phyloP scores from a whole-genome alignment of 1,140 invertebrate species.

The Drosophila ercepeae region DNA sequence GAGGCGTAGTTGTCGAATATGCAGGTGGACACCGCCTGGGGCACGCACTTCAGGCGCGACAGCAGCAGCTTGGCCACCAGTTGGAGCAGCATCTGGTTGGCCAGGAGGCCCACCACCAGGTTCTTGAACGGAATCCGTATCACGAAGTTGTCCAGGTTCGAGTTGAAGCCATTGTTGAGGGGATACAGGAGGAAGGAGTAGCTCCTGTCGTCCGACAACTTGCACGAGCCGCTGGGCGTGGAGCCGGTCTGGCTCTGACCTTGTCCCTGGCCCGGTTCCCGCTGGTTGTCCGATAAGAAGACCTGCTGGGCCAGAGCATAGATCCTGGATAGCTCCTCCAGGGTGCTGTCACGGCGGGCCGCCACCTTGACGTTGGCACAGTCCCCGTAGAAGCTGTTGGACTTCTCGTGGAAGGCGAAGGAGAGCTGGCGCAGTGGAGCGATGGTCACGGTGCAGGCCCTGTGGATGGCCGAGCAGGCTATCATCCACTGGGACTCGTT shows the following conservation, averaged over 20 bases:
- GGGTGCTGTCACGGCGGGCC: slow-evolving; percentile 92
- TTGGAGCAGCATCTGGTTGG: slow-evolving; percentile 96
- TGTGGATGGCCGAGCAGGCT: slow-evolving; percentile 90
- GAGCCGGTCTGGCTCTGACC: slow-evolving; percentile 3
- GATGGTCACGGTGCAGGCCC: slow-evolving; percentile 92
- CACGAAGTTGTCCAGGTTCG: slow-evolving; percentile 91
- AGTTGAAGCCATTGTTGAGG: slow-evolving; percentile 88
- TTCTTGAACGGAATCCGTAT: slow-evolving; percentile 93
- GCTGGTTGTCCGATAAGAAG: slow-evolving; percentile 86
- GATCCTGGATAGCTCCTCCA: slow-evolving; percentile 91
- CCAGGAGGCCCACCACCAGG: slow-evolving; percentile 93
- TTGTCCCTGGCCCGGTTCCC: slow-evolving; percentile 60
- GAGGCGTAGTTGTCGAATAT: slow-evolving; percentile 80
- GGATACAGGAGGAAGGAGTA: slow-evolving; percentile 96
- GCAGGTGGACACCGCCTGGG: slow-evolving; percentile 81
- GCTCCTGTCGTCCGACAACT: slow-evolving; percentile 89
- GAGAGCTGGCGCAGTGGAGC: slow-evolving; percentile 93
- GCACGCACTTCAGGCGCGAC: slow-evolving; percentile 85
- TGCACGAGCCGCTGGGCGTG: slow-evolving; percentile 39
- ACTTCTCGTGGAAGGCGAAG: slow-evolving; percentile 93
- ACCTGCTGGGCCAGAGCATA: slow-evolving; percentile 94
- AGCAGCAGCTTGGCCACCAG: slow-evolving; percentile 94
- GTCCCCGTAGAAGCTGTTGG: slow-evolving; percentile 96
- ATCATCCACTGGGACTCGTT: slow-evolving; percentile 94
- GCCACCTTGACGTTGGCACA: slow-evolving; percentile 96